Conservation (phyloP, 2,113 vertebrate species). For the Chlamydotis undulata region DNA sequence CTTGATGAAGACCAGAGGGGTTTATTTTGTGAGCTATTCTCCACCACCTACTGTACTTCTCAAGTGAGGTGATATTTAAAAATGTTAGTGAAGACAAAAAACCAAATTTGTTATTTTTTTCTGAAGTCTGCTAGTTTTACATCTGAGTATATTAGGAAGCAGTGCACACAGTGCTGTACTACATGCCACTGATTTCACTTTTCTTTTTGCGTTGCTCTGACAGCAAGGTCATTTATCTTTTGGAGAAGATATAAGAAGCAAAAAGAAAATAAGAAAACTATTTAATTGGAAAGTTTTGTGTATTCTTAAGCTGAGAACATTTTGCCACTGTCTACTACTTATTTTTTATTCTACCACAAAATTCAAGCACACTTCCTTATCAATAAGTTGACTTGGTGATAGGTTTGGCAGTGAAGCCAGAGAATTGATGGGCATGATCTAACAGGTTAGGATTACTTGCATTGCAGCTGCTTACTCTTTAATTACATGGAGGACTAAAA, state of each 20-base stretch:
- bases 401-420: not conserved
- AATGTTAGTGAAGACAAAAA: not conserved
- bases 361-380: not conserved
- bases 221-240: conserved; percentile 38
- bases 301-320: not conserved
- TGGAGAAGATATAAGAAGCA: not conserved
- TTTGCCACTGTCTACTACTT: not conserved
- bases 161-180: not conserved
- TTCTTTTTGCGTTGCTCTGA: conserved; percentile 25
- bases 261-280: not conserved
- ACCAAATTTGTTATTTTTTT: not conserved
- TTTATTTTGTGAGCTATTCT: not conserved
- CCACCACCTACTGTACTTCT: not conserved
- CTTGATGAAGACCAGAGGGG: not conserved
- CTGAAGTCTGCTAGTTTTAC: not conserved
- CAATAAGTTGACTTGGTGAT: not conserved
- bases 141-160: not conserved
- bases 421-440: not conserved
- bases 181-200: not conserved
- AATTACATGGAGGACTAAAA: not conserved
- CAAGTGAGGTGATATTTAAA: not conserved
- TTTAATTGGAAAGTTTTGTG: not conserved
- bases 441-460: not conserved
- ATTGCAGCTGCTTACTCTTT: not conserved
- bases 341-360: not conserved